Evolutionary conservation across 2,113 vertebrate genomes (phyloP).

Genomic region (Corythaixoides concolor): DNA sequence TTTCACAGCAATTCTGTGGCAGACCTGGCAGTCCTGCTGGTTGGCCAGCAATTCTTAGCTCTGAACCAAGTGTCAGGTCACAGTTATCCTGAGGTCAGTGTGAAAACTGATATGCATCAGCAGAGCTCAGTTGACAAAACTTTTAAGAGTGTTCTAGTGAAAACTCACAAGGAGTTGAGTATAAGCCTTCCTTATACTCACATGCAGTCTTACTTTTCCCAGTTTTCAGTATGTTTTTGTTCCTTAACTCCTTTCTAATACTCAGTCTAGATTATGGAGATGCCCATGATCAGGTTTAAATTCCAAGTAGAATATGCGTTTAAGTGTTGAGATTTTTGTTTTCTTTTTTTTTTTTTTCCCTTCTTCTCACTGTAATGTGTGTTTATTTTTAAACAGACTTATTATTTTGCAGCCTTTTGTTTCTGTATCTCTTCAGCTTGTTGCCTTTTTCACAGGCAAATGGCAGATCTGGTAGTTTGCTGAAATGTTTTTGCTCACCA

Average conservation of each 20-base stretch:
- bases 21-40: neutral
- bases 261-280: neutral
- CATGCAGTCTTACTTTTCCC: neutral
- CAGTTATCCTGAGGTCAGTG: neutral
- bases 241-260: neutral
- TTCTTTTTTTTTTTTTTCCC: neutral
- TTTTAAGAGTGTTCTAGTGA: neutral
- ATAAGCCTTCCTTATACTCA: neutral
- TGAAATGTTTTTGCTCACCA: neutral
- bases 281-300: neutral
- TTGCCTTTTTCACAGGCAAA: neutral
- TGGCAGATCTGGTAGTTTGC: neutral
- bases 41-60: neutral
- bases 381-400: neutral
- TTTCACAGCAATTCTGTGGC: neutral
- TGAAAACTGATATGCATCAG: neutral
- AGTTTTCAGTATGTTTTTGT: neutral
- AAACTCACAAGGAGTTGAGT: neutral
- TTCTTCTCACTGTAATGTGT: neutral
- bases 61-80: neutral
- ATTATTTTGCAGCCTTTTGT: neutral
- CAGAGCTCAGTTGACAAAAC: neutral
- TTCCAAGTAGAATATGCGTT: neutral
- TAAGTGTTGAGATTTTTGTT: neutral
- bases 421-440: neutral